Conservation (phyloP, 2,888 invertebrate genomes). For the Acrocera orbiculus region DNA sequence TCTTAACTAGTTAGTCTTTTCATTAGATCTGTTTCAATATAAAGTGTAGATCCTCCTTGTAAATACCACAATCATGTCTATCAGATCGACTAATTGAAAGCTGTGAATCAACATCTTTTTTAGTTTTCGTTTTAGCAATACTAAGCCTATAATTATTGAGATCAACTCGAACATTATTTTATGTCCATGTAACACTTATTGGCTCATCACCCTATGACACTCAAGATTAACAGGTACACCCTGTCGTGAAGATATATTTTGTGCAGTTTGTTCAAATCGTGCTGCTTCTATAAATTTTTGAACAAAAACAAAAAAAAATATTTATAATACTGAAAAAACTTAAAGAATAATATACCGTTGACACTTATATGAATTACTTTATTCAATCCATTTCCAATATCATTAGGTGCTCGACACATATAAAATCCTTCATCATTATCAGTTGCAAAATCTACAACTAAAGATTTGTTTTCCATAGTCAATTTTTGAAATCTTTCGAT, state of each 20-base stretch:
- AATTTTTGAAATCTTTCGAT: too few species aligned
- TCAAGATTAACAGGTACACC: constrained; percentile 55
- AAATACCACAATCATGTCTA: constrained; percentile 57
- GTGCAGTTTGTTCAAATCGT: constrained; percentile 53
- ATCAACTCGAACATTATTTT: constrained; percentile 53
- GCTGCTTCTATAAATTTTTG: constrained; percentile 43
- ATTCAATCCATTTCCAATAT: constrained; percentile 65
- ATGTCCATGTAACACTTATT: constrained; percentile 63
- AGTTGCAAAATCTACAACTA: constrained; percentile 51
- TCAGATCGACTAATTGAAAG: constrained; percentile 52
- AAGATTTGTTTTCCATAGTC: constrained; percentile 50
- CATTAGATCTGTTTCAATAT: too few species aligned
- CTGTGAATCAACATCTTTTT: constrained; percentile 54
- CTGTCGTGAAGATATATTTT: constrained; percentile 61
- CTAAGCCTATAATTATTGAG: constrained; percentile 53
- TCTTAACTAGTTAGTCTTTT: too few species aligned
- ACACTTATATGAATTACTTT: constrained; percentile 67
- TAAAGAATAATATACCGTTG: constrained; percentile 41
- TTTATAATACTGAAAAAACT: not conserved
- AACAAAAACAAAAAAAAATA: too few species aligned
- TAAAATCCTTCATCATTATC: constrained; percentile 67
- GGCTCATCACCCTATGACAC: constrained; percentile 71
- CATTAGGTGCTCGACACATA: constrained; percentile 69
- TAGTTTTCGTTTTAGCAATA: constrained; percentile 54
- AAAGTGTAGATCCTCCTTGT: too few species aligned